phyloP scores from a whole-genome alignment of 2,797 vertebrate genomes.

The Balearica regulorum region DNA sequence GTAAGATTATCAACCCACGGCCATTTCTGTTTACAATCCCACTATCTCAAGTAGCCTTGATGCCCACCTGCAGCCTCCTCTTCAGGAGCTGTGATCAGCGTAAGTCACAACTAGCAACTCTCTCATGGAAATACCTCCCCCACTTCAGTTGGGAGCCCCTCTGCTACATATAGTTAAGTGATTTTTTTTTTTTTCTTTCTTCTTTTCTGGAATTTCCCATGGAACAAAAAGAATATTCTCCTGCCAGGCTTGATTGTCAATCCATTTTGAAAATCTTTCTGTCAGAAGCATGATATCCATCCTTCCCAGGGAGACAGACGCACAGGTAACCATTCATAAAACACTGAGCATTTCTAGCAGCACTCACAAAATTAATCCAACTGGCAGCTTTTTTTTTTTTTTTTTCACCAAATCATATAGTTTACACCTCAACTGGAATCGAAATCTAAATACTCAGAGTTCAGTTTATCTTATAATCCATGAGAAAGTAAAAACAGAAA shows the following conservation, averaged over 20 bases:
- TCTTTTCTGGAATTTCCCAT: not conserved
- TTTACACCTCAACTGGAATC: not conserved
- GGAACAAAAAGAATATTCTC: not conserved
- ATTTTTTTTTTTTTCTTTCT: too few species aligned
- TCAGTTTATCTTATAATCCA: not conserved
- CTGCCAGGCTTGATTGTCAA: not conserved
- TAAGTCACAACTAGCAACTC: not conserved
- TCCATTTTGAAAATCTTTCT: not conserved
- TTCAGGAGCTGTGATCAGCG: accelerated
- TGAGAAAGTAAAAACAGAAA: not conserved
- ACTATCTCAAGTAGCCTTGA: not conserved
- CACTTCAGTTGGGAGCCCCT: not conserved
- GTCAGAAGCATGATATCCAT: not conserved
- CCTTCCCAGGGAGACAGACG: not conserved
- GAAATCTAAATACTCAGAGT: not conserved
- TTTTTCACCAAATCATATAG: not conserved
- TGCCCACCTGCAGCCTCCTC: not conserved
- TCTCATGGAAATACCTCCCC: not conserved
- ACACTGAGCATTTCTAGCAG: not conserved
- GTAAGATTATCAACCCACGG: not conserved
- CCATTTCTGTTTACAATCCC: not conserved
- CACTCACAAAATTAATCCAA: not conserved
- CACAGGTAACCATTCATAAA: too few species aligned
- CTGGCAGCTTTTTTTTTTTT: accelerated
- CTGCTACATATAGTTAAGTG: accelerated